These are phyloP conservation scores for Meiosimyza decipiens DNA, from an alignment of 2,888 invertebrate species.

Conservation along the genomic window DNA sequence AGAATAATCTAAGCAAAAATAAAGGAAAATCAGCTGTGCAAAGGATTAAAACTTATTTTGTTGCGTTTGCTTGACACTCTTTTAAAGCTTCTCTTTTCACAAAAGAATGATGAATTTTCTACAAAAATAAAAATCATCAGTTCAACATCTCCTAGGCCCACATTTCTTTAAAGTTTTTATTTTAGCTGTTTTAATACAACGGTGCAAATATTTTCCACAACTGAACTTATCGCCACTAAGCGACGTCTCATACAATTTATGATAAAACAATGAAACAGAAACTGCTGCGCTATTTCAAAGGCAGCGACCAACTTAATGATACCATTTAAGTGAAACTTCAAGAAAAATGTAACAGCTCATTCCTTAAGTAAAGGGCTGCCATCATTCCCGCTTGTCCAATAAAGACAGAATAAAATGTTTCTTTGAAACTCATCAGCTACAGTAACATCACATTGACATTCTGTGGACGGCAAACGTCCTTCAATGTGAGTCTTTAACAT, in stretches of 20 bases:
- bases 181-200: neutral
- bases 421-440: neutral
- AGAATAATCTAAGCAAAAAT: too few species aligned
- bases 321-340: neutral
- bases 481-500: neutral
- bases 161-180: neutral
- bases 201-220: neutral
- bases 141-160: too few species aligned
- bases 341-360: neutral
- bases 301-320: neutral
- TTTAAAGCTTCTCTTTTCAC: too few species aligned
- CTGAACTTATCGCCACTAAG: neutral
- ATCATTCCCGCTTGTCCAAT: too few species aligned
- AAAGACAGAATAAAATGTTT: neutral
- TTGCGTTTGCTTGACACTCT: neutral
- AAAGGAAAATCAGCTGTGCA: too few species aligned
- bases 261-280: neutral
- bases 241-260: neutral
- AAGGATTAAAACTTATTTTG: too few species aligned
- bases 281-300: neutral
- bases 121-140: neutral
- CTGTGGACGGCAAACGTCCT: constrained; percentile 12
- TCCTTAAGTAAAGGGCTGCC: too few species aligned
- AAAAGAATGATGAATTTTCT: too few species aligned
- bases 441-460: neutral